A percentile compares a stretch with the other conserved stretches of the same genome.
Evolutionary conservation across 2,113 vertebrate genomes (phyloP).

Genomic region (Ornithorhynchus anatinus): DNA sequence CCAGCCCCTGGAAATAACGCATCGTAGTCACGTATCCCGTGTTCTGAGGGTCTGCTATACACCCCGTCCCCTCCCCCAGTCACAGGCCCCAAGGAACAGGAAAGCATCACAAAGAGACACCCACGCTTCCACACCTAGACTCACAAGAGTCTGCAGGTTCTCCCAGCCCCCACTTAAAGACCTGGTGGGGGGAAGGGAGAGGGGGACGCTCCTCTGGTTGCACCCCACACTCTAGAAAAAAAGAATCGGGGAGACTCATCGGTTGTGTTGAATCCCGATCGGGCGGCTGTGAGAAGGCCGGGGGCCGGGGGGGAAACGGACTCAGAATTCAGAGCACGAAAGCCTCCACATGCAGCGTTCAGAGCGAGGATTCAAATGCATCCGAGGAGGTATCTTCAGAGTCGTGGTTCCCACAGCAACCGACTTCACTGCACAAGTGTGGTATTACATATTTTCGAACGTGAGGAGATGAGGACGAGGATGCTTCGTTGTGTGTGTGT

Average conservation of each 20-base stretch:
- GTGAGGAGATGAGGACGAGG: neutral
- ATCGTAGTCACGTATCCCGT: too few species aligned
- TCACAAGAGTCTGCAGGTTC: fast-evolving
- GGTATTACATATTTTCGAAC: neutral
- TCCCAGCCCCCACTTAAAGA: neutral
- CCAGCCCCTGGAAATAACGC: too few species aligned
- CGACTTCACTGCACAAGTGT: fast-evolving
- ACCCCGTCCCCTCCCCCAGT: too few species aligned
- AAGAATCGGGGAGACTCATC: neutral
- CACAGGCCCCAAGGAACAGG: too few species aligned
- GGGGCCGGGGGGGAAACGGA: neutral
- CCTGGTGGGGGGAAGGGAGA: fast-evolving
- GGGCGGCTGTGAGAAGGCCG: too few species aligned
- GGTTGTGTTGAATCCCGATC: neutral
- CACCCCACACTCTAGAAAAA: neutral
- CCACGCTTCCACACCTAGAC: fast-evolving
- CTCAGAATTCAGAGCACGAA: slow-evolving; percentile 26
- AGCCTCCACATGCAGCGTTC: neutral
- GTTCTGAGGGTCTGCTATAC: too few species aligned
- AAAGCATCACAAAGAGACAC: too few species aligned
- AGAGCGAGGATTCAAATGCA: slow-evolving; percentile 8
- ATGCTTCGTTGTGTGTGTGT: neutral
- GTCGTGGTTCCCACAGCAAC: slow-evolving; percentile 2
- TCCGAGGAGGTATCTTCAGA: neutral
- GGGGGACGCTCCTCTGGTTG: too few species aligned